Percentiles rank a stretch among this genome's conserved stretches.
These are phyloP conservation scores for Erpornis zantholeuca DNA, from an alignment of 2,113 vertebrate genomes.

Conservation along the genomic window DNA sequence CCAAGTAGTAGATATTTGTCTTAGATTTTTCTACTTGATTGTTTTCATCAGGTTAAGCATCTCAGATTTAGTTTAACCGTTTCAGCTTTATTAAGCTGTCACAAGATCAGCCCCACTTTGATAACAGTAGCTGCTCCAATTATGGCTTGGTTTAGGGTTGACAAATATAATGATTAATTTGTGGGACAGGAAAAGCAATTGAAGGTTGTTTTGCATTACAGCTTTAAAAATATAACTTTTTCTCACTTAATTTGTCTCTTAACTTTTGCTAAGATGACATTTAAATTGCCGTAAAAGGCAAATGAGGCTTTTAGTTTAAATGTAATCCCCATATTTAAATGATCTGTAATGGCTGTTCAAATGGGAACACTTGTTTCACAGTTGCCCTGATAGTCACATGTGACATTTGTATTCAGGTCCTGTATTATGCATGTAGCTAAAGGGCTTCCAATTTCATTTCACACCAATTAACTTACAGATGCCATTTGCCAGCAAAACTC, in stretches of 20 bases:
- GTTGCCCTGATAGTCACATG: conserved; percentile 66
- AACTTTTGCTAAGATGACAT: conserved; percentile 74
- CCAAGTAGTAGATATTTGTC: conserved; percentile 53
- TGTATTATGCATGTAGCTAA: conserved; percentile 77
- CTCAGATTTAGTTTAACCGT: conserved; percentile 81
- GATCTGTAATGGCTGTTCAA: conserved; percentile 69
- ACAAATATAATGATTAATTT: conserved; percentile 78
- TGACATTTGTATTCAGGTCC: conserved; percentile 79
- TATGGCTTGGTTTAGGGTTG: conserved; percentile 80
- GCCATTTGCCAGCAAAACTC: conserved; percentile 75
- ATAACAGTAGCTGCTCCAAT: conserved; percentile 79
- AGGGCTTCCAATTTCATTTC: conserved; percentile 81
- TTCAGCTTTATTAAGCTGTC: conserved; percentile 84
- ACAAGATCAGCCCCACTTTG: conserved; percentile 67
- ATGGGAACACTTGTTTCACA: conserved; percentile 71
- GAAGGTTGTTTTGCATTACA: conserved; percentile 77
- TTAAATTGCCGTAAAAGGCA: conserved; percentile 74
- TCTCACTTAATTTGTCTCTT: conserved; percentile 78
- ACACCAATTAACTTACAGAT: conserved; percentile 79
- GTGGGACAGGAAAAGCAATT: conserved; percentile 73
- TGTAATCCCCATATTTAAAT: conserved; percentile 76
- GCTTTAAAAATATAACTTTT: conserved; percentile 71
- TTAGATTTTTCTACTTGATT: not conserved
- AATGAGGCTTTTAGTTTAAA: conserved; percentile 75
- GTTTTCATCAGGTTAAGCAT: not conserved